Evolutionary conservation across 2,888 invertebrate species (phyloP).

Genomic region (Drosophila colorata): DNA sequence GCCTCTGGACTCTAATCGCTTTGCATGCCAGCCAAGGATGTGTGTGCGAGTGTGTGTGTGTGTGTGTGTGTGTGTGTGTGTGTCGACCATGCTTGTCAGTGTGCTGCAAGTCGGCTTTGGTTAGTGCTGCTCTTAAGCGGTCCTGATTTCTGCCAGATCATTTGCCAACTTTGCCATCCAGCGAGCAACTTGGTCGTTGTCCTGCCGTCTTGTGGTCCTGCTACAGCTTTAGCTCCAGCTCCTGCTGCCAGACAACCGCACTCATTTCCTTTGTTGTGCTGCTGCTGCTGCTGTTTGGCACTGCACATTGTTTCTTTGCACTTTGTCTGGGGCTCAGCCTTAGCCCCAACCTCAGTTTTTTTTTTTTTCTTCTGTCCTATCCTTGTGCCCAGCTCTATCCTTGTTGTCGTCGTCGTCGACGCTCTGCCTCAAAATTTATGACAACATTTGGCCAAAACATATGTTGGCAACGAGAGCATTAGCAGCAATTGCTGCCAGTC

Average conservation of each 20-base stretch:
- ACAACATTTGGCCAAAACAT: conserved; percentile 81
- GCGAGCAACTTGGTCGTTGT: conserved; percentile 33
- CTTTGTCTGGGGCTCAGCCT: conserved; percentile 42
- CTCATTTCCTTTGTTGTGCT: conserved; percentile 62
- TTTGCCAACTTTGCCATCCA: conserved; percentile 70
- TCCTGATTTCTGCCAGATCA: conserved; percentile 79
- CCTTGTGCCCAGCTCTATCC: conserved; percentile 25
- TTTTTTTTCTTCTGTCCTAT: neutral
- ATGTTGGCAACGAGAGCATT: conserved; percentile 76
- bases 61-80: neutral
- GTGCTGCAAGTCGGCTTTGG: conserved; percentile 30
- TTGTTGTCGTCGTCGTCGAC: conserved; percentile 67
- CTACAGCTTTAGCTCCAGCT: neutral
- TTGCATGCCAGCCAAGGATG: conserved; percentile 39
- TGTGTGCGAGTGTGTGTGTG: neutral
- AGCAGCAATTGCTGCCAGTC: conserved; percentile 63
- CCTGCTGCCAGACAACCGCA: conserved; percentile 61
- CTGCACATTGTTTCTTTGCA: conserved; percentile 75
- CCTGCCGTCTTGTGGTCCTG: conserved; percentile 26
- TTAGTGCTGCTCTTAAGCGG: conserved; percentile 67
- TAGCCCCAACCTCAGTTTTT: too few relatives aligned
- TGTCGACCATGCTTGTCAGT: conserved; percentile 24
- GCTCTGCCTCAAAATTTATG: conserved; percentile 74
- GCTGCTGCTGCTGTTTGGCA: conserved; percentile 59
- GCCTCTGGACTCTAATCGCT: conserved; percentile 69